Percentiles rank a stretch among this genome's conserved stretches.
phyloP scores from a whole-genome alignment of 2,888 invertebrate species.

The Seira sanloemensis region DNA sequence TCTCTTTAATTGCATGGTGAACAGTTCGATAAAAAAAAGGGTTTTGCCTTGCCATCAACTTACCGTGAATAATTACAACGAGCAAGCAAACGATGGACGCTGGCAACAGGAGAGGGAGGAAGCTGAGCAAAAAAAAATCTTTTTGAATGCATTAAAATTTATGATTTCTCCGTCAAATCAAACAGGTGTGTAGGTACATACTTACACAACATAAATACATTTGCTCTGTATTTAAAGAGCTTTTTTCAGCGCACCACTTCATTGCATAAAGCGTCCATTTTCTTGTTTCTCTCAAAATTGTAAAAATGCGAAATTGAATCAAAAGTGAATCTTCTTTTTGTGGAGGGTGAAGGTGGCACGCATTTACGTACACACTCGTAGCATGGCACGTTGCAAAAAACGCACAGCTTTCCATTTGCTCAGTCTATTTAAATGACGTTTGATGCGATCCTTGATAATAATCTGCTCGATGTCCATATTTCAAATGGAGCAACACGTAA shows the following conservation, averaged over 20 bases:
- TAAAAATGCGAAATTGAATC: no score
- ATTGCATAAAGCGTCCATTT: neutral
- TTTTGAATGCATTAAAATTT: neutral
- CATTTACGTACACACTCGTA: neutral
- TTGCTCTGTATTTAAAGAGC: slow-evolving; percentile 4
- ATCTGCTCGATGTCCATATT: neutral
- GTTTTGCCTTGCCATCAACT: slow-evolving; percentile 50
- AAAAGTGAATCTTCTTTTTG: no score
- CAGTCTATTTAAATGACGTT: neutral
- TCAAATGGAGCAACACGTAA: no score
- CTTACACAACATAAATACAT: neutral
- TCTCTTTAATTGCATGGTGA: slow-evolving; percentile 39
- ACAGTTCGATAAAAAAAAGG: slow-evolving; percentile 34
- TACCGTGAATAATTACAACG: slow-evolving; percentile 65
- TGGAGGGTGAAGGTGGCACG: neutral
- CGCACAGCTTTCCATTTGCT: no score
- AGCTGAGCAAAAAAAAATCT: slow-evolving; percentile 48
- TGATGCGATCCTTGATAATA: slow-evolving; percentile 4
- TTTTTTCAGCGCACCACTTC: neutral
- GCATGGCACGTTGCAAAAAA: no score
- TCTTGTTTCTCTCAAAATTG: neutral
- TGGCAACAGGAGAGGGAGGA: slow-evolving; percentile 56
- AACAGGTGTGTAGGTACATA: slow-evolving; percentile 2
- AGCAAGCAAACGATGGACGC: slow-evolving; percentile 47
- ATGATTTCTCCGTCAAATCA: neutral